phyloP scores from a whole-genome alignment of 2,888 invertebrate genomes.

The Stenodera caucasica region DNA sequence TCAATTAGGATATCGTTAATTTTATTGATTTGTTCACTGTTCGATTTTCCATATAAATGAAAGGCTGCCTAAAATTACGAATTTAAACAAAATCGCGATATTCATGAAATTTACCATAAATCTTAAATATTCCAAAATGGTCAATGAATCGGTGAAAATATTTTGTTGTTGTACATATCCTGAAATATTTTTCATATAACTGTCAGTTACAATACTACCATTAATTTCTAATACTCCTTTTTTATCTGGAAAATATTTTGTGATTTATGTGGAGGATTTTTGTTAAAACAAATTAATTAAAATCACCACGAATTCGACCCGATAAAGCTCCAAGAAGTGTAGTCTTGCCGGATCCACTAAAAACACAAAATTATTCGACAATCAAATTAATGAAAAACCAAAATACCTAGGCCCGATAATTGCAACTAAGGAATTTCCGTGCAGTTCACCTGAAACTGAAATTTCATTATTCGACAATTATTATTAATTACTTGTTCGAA shows the following conservation, averaged over 20 bases:
- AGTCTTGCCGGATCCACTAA: conserved; percentile 77
- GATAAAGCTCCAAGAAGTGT: conserved; percentile 74
- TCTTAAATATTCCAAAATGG: conserved; percentile 79
- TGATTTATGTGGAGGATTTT: not conserved
- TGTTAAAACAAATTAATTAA: not conserved
- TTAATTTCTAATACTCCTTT: conserved; percentile 37
- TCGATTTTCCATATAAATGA: conserved; percentile 67
- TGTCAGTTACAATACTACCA: conserved; percentile 62
- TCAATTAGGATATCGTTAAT: conserved; percentile 62
- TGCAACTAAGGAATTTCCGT: conserved; percentile 72
- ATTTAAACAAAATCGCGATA: conserved; percentile 14
- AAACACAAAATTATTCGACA: conserved; percentile 15
- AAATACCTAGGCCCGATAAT: conserved; percentile 72
- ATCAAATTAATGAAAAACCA: conserved; percentile 12
- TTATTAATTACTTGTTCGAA: conserved; percentile 7
- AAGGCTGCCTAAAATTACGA: conserved; percentile 65
- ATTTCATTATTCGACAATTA: not conserved
- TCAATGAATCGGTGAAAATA: conserved; percentile 75
- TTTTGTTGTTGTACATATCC: conserved; percentile 88
- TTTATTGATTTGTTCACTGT: conserved; percentile 45
- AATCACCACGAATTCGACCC: conserved; percentile 65
- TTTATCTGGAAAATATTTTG: conserved; percentile 17
- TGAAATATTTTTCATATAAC: conserved; percentile 73
- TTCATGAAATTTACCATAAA: conserved; percentile 70
- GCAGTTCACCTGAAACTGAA: conserved; percentile 68